Base-by-base conservation (phyloP, 2,888 invertebrate species). In the Coelinius sp. region DNA sequence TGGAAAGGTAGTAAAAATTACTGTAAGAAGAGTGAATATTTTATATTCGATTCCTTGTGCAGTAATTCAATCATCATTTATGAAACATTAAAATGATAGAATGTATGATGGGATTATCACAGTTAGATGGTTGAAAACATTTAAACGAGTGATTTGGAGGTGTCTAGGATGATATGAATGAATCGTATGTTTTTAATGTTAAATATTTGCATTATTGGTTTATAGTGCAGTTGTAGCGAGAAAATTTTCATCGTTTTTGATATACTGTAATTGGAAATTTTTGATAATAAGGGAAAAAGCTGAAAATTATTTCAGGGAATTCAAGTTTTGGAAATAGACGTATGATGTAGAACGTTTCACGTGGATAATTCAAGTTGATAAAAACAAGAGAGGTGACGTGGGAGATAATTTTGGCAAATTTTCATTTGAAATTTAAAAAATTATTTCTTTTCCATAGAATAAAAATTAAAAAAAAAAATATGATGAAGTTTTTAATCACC, bases 401-500 rank as follows among this genome's bases (percentile, higher is more conserved):
- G 41, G 41, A 73, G 49, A 74, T 53, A 31, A 65, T 70, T 69
- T 56, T n/a, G 27, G 46, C 66, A 41, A 35, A 62, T 62, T 44
- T 59, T 68, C 8, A 14, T 66, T 49, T 12, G 41, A 65, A 70
- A 27, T 56, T 70, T 10, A n/a, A n/a, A n/a, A n/a, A n/a, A n/a
- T 41, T 22, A 64, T 53, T 64, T 68, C 63, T 68, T 70, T 65
- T 69, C 71, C 68, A 65, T 73, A 66, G 70, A 66, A 71, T 52
- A 74, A 70, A 74, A 46, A 62, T 17, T 62, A 22, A 20, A 70
- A 49, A 53, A 52, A 65, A 71, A 71, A 62, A 63, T 71, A 68
- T 14, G 52, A 76, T 76, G 70, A 73, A 76, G 80, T 79, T 82
- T 77, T 81, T 84, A 87, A 83, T 95, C 94, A 95, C 95, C 95